phyloP scores from a whole-genome alignment of 2,888 invertebrate genomes.

The Lepidochrysops patricia region DNA sequence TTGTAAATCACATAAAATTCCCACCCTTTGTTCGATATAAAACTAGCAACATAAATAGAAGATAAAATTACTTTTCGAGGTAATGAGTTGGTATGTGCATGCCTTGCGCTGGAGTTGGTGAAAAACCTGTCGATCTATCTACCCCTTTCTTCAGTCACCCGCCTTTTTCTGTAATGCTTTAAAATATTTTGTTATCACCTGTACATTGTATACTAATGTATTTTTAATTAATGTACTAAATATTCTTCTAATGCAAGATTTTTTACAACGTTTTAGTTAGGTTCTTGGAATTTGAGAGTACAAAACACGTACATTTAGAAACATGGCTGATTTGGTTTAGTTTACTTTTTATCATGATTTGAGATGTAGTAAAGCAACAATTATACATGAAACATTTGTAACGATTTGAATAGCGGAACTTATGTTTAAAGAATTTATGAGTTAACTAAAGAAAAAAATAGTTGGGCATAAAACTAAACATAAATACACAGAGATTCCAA shows the following conservation, averaged over 20 bases:
- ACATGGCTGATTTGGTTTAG: slow-evolving; percentile 2
- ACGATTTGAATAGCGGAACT: background rate
- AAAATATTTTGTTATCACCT: slow-evolving; percentile 11
- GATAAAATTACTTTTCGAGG: background rate
- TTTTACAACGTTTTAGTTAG: slow-evolving; percentile 5
- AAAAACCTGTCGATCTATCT: background rate
- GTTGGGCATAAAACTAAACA: no score
- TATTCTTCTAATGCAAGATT: slow-evolving; percentile 11
- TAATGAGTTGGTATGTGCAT: background rate
- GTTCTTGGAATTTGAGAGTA: slow-evolving; percentile 11
- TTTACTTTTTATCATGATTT: background rate
- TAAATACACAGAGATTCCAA: no score
- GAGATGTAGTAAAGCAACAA: background rate
- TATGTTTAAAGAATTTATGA: no score
- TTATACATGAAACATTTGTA: background rate
- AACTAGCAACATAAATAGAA: background rate
- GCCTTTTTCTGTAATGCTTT: slow-evolving; percentile 10
- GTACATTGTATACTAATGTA: background rate
- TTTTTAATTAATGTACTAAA: background rate
- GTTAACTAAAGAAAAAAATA: no score
- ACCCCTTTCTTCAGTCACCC: background rate
- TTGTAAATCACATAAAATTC: slow-evolving; percentile 10
- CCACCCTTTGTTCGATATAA: slow-evolving; percentile 1
- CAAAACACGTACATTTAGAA: background rate
- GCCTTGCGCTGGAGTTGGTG: background rate